phyloP scores from a whole-genome alignment of 2,888 invertebrate genomes.

The Drosophila emarginata region DNA sequence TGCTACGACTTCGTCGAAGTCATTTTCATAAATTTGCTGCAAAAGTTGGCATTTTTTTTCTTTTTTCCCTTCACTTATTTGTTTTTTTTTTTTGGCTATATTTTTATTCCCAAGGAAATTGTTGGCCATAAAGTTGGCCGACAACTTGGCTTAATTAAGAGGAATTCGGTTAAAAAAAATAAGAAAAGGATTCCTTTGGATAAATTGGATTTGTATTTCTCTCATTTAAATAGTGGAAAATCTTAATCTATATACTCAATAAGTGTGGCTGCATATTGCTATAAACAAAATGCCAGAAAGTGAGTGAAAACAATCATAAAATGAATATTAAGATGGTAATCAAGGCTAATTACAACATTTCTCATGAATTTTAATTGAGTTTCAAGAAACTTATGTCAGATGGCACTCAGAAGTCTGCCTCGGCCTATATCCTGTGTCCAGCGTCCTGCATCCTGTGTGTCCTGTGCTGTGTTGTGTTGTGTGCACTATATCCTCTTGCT shows the following conservation, averaged over 20 bases:
- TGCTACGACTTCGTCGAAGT: conserved; percentile 63
- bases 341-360: conserved; percentile 7
- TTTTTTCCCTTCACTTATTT: conserved; percentile 32
- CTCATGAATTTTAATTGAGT: conserved; percentile 8
- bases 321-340: conserved; percentile 7
- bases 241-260: background rate
- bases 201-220: background rate
- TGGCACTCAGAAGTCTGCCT: background rate
- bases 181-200: conserved; percentile 32
- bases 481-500: background rate
- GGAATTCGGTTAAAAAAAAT: conserved; percentile 39
- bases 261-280: background rate
- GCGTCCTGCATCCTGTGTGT: background rate
- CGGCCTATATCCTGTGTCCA: background rate
- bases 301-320: conserved; percentile 1
- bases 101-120: conserved; percentile 48
- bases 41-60: conserved; percentile 33
- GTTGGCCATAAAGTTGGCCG: conserved; percentile 59
- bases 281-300: conserved; percentile 6
- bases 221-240: no score
- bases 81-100: conserved; percentile 20
- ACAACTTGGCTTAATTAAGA: conserved; percentile 61
- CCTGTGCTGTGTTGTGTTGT: background rate
- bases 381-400: conserved; percentile 8
- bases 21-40: conserved; percentile 72